Percentiles rank a stretch among this genome's conserved stretches.
Evolutionary conservation across 2,797 vertebrate species (phyloP).

Genomic region (Steatocranus sp.): DNA sequence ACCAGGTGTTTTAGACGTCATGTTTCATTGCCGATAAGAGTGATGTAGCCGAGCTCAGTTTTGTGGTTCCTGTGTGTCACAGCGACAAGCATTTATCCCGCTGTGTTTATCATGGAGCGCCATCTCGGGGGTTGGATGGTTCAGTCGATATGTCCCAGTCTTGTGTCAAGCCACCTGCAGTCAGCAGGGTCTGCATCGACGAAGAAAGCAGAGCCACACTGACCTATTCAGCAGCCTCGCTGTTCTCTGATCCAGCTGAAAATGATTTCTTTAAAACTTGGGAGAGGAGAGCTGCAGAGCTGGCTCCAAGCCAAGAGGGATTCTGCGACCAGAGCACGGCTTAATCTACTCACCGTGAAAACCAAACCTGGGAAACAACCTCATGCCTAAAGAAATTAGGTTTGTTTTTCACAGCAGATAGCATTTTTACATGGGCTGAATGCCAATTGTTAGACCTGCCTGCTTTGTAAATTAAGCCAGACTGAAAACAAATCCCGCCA

Average conservation of each 20-base stretch:
- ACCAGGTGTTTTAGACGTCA: background rate
- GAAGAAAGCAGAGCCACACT: constrained; percentile 6
- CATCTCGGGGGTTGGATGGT: background rate
- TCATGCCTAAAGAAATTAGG: background rate
- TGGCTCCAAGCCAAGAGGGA: background rate
- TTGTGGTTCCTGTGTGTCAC: background rate
- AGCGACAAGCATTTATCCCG: background rate
- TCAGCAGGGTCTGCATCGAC: background rate
- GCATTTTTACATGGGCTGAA: background rate
- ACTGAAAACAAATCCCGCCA: constrained; percentile 40
- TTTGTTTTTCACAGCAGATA: background rate
- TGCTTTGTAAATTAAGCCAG: constrained; percentile 10
- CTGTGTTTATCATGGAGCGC: background rate
- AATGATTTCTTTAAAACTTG: constrained; percentile 31
- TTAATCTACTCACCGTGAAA: constrained; percentile 17
- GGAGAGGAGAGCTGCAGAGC: constrained; percentile 24
- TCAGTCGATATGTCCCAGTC: constrained; percentile 16
- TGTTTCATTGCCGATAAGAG: background rate
- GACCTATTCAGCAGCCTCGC: constrained; percentile 27
- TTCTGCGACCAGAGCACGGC: background rate
- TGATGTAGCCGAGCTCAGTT: background rate
- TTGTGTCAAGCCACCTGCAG: constrained; percentile 18
- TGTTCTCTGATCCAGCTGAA: constrained; percentile 23
- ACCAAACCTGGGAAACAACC: constrained; percentile 11
- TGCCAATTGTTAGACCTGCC: background rate